phyloP scores from a whole-genome alignment of 2,797 vertebrate genomes.

The Basileuterus tristriatus region DNA sequence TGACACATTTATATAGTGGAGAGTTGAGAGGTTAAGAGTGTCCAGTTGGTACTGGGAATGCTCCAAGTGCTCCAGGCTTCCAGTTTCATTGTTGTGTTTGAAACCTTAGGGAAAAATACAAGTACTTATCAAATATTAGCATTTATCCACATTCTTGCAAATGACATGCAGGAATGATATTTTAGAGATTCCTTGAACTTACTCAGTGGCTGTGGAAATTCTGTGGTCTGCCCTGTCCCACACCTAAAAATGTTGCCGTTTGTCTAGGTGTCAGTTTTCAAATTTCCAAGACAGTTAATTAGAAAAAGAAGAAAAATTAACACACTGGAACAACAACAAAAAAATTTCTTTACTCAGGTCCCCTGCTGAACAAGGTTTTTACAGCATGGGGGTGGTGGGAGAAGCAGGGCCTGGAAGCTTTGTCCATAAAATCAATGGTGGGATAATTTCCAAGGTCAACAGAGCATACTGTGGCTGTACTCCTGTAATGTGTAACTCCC shows the following conservation, averaged over 20 bases:
- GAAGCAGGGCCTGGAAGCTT: neutral
- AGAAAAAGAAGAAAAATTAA: neutral
- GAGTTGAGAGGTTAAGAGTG: slow-evolving; percentile 65
- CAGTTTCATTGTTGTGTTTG: slow-evolving; percentile 27
- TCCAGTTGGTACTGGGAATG: slow-evolving; percentile 68
- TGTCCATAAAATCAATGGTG: neutral
- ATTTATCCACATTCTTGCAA: slow-evolving; percentile 52
- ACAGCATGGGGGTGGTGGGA: neutral
- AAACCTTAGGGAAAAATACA: slow-evolving; percentile 63
- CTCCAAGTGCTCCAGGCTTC: slow-evolving; percentile 50
- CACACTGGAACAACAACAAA: neutral
- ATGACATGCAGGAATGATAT: neutral
- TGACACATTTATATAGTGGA: slow-evolving; percentile 51
- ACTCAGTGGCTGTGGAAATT: neutral
- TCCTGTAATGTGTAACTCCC: neutral
- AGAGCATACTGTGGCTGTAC: neutral
- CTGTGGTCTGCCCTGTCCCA: neutral
- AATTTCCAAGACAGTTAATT: neutral
- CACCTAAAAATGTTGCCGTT: neutral
- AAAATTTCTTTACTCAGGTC: neutral
- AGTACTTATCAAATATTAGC: slow-evolving; percentile 64
- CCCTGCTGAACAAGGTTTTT: neutral
- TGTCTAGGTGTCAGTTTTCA: neutral
- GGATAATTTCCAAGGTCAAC: slow-evolving; percentile 31
- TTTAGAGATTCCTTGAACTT: neutral